Conservation (phyloP, 2,888 invertebrate genomes). For the Timema cristinae region DNA sequence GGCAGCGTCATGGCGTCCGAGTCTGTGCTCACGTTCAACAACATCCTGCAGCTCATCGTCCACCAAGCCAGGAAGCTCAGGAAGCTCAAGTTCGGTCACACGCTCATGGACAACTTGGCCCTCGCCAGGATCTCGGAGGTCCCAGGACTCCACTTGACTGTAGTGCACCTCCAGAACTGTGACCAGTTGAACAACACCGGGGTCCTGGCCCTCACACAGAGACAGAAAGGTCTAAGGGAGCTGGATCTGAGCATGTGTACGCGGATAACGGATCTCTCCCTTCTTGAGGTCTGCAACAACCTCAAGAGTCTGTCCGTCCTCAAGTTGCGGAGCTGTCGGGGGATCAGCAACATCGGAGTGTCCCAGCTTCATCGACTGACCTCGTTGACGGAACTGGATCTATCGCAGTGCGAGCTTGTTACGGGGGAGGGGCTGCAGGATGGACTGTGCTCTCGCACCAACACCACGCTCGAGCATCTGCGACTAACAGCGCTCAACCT, state of each 20-base stretch:
- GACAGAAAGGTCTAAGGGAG: slow-evolving; percentile 54
- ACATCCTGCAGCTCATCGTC: slow-evolving; percentile 56
- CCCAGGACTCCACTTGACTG: slow-evolving; percentile 50
- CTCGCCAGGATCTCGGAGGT: slow-evolving; percentile 54
- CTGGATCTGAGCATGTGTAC: slow-evolving; percentile 62
- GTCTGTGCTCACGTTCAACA: slow-evolving; percentile 67
- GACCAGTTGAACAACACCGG: slow-evolving; percentile 60
- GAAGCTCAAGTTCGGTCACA: slow-evolving; percentile 60
- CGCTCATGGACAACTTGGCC: slow-evolving; percentile 62
- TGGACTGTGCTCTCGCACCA: slow-evolving; percentile 26
- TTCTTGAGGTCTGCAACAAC: slow-evolving; percentile 56
- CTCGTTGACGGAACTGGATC: slow-evolving; percentile 56
- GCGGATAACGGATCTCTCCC: slow-evolving; percentile 60
- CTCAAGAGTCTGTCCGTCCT: slow-evolving; percentile 56
- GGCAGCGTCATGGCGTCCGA: slow-evolving; percentile 51
- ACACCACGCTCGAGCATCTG: slow-evolving; percentile 22
- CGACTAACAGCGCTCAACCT: slow-evolving; percentile 41
- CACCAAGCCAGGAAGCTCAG: slow-evolving; percentile 54
- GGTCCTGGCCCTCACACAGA: slow-evolving; percentile 50
- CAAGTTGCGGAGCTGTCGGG: slow-evolving; percentile 60
- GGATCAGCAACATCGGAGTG: slow-evolving; percentile 60
- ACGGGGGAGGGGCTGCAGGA: slow-evolving; percentile 56
- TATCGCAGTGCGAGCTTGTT: slow-evolving; percentile 64
- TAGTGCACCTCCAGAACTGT: slow-evolving; percentile 54
- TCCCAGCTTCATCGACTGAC: slow-evolving; percentile 52